Evolutionary conservation across 2,113 vertebrate genomes (phyloP).

Genomic region (Climacteris rufus): DNA sequence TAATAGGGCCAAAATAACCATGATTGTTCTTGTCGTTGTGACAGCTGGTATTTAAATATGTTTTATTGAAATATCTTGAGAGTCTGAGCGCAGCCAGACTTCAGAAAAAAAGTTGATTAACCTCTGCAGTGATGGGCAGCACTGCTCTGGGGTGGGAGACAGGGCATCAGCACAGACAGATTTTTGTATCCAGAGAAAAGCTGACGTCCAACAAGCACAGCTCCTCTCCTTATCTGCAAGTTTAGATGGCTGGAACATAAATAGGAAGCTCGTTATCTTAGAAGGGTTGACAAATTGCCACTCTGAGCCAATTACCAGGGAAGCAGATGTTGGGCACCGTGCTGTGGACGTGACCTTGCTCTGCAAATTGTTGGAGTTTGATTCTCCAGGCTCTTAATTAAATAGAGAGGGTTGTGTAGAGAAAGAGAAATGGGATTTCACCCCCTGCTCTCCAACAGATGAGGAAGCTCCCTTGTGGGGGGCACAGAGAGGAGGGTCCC

Average conservation of each 20-base stretch:
- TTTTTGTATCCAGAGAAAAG: neutral
- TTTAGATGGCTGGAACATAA: neutral
- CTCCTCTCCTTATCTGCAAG: neutral
- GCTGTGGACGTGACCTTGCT: neutral
- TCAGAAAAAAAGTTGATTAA: neutral
- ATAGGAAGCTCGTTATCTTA: constrained; percentile 5
- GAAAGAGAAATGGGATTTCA: neutral
- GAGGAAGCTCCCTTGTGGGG: accelerated
- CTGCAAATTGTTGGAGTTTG: neutral
- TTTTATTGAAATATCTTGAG: neutral
- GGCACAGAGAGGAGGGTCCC: neutral
- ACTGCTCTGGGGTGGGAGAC: neutral
- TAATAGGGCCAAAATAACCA: neutral
- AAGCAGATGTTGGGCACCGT: neutral
- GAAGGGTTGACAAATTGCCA: neutral
- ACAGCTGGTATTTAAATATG: neutral
- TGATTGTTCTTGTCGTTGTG: neutral
- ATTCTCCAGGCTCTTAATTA: neutral
- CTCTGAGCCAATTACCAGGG: neutral
- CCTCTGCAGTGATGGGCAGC: neutral
- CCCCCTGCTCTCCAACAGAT: neutral
- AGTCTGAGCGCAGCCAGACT: neutral
- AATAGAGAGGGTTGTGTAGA: neutral
- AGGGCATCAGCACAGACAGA: neutral
- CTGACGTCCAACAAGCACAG: accelerated